phyloP scores from a whole-genome alignment of 2,888 invertebrate genomes.

The Amphipyra tragopoginis region DNA sequence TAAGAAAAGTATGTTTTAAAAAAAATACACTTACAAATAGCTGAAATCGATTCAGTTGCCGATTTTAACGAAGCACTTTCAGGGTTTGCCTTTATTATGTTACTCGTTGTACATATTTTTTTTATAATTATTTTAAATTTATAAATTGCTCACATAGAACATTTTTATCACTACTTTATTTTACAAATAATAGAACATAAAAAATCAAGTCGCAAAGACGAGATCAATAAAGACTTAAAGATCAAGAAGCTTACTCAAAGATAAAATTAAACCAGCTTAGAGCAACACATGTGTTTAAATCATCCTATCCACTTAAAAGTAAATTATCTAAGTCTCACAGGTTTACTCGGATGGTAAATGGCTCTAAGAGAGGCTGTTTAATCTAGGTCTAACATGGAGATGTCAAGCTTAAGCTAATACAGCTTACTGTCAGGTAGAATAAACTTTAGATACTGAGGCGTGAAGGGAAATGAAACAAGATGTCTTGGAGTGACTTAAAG shows the following conservation, averaged over 20 bases:
- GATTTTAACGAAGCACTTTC: too few relatives aligned
- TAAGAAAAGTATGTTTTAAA: too few relatives aligned
- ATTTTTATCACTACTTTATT: too few relatives aligned
- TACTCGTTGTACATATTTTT: too few relatives aligned
- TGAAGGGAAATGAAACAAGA: conserved; percentile 29
- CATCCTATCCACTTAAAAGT: conserved; percentile 3
- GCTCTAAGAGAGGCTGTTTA: conserved; percentile 35
- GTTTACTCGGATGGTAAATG: conserved; percentile 19
- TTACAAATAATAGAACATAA: too few relatives aligned
- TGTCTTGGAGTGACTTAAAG: conserved; percentile 1
- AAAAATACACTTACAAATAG: too few relatives aligned
- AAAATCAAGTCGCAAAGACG: not conserved
- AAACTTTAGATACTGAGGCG: conserved; percentile 20
- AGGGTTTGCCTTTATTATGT: too few relatives aligned
- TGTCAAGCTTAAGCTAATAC: conserved; percentile 36
- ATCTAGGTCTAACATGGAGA: conserved; percentile 40
- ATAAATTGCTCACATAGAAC: too few relatives aligned
- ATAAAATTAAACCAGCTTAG: not conserved
- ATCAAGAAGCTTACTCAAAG: not conserved
- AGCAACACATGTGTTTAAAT: conserved; percentile 1
- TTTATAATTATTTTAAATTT: too few relatives aligned
- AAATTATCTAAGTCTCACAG: conserved; percentile 15
- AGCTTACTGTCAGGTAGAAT: conserved; percentile 27
- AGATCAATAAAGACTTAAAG: not conserved
- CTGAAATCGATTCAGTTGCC: too few relatives aligned